Conservation (phyloP, 2,797 vertebrate species). For the Sebastes trivittatus region DNA sequence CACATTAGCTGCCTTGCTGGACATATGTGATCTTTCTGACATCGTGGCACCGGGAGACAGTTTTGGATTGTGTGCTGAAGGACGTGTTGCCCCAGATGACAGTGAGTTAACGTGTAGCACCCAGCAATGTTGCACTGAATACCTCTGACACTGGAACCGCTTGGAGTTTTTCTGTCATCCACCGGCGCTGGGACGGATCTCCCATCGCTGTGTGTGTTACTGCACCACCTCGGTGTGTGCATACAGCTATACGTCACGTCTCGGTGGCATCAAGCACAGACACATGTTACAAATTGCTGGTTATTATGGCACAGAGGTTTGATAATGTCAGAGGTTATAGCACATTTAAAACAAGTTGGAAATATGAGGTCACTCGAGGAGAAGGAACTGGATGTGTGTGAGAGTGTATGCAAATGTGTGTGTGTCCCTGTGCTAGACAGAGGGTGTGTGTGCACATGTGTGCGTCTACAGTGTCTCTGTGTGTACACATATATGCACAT, state of each 20-base stretch:
- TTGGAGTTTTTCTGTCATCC: conserved; percentile 38
- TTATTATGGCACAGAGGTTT: conserved; percentile 36
- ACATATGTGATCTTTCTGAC: conserved; percentile 19
- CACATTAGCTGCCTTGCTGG: conserved; percentile 34
- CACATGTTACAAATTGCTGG: conserved; percentile 27
- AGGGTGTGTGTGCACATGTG: neutral
- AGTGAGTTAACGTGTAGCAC: conserved; percentile 35
- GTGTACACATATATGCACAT: conserved; percentile 62
- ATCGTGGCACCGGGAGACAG: conserved; percentile 10
- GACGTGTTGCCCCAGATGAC: conserved; percentile 28
- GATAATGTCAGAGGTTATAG: neutral
- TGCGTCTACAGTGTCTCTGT: conserved; percentile 49
- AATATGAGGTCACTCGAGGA: conserved; percentile 1
- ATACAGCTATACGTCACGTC: neutral
- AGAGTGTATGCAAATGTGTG: neutral
- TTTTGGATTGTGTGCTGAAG: conserved; percentile 29
- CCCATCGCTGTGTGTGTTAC: neutral
- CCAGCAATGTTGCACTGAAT: conserved; percentile 33
- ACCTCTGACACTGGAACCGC: conserved; percentile 54
- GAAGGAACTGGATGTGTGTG: conserved; percentile 10
- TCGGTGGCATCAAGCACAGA: conserved; percentile 58
- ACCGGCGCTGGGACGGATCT: conserved; percentile 17
- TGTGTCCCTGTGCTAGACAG: conserved; percentile 9
- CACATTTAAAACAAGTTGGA: conserved; percentile 9
- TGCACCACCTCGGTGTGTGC: conserved; percentile 12